phyloP scores from a whole-genome alignment of 53 echinoderm and acorn worm species.

The Holothuria scabra region DNA sequence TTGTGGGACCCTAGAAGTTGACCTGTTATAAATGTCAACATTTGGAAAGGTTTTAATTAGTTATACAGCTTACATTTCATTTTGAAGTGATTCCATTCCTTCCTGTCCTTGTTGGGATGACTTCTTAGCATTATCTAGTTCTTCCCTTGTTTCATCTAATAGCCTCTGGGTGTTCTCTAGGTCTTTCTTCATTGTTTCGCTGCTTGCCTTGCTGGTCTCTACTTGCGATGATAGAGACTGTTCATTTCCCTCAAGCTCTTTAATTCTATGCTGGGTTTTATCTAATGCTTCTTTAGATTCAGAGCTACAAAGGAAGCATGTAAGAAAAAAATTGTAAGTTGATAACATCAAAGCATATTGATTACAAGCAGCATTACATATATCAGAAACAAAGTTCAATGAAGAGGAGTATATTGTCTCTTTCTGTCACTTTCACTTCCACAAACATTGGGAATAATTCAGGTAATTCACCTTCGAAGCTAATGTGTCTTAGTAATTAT shows the following conservation, averaged over 20 bases:
- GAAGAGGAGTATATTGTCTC: no score
- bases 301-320: not conserved
- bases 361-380: no score
- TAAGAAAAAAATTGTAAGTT: not conserved
- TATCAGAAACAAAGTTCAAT: no score
- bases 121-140: not conserved
- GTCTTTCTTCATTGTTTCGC: not conserved
- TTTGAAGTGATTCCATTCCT: slow-evolving; percentile 14
- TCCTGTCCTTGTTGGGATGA: slow-evolving; percentile 6
- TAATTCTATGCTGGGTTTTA: slow-evolving; percentile 1
- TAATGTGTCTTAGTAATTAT: no score
- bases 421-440: no score
- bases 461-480: no score
- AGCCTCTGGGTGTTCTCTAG: not conserved
- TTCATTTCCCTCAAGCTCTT: slow-evolving; percentile 19
- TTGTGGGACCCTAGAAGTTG: no score
- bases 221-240: not conserved
- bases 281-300: slow-evolving; percentile 17
- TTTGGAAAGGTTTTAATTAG: not conserved
- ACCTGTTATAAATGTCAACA: no score
- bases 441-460: no score
- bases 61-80: slow-evolving; percentile 6
- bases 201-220: not conserved
- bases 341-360: no score
- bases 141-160: slow-evolving; percentile 1